A percentile compares a stretch with the other conserved stretches of the same genome.
These are phyloP conservation scores for Felis chaus DNA, from an alignment of 2,113 vertebrate species.

Conservation along the genomic window DNA sequence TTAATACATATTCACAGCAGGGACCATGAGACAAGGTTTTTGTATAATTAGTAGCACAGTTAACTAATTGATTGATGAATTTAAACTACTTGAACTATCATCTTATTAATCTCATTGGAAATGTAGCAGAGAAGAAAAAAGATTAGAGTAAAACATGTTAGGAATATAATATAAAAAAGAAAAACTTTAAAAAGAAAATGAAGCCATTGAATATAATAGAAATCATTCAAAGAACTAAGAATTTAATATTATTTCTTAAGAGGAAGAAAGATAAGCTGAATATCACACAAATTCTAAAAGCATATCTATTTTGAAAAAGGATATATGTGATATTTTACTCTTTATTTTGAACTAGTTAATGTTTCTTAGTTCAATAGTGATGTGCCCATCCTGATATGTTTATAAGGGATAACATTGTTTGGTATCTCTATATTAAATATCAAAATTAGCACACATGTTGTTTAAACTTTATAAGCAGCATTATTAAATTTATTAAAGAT, in stretches of 20 bases:
- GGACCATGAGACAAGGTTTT: background rate
- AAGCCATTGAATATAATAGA: background rate
- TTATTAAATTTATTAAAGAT: background rate
- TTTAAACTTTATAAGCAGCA: background rate
- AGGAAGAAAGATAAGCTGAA: background rate
- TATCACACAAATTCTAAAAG: background rate
- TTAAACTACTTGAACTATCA: constrained; percentile 43
- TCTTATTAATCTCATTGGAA: constrained; percentile 49
- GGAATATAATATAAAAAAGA: background rate
- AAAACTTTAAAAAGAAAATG: background rate
- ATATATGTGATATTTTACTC: background rate
- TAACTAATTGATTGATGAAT: constrained; percentile 51
- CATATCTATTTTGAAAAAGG: background rate
- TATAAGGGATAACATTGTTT: background rate
- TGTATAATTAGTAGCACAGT: constrained; percentile 17
- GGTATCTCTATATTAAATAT: background rate
- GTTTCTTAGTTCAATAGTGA: background rate
- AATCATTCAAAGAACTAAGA: background rate
- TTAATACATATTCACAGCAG: constrained; percentile 11
- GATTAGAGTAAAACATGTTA: background rate
- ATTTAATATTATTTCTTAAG: background rate
- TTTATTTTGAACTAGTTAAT: background rate
- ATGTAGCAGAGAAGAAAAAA: constrained; percentile 25
- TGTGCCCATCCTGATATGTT: background rate
- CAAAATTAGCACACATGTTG: background rate